Evolutionary conservation across 1,140 invertebrate species (phyloP).

Genomic region (Panulirus ornatus): DNA sequence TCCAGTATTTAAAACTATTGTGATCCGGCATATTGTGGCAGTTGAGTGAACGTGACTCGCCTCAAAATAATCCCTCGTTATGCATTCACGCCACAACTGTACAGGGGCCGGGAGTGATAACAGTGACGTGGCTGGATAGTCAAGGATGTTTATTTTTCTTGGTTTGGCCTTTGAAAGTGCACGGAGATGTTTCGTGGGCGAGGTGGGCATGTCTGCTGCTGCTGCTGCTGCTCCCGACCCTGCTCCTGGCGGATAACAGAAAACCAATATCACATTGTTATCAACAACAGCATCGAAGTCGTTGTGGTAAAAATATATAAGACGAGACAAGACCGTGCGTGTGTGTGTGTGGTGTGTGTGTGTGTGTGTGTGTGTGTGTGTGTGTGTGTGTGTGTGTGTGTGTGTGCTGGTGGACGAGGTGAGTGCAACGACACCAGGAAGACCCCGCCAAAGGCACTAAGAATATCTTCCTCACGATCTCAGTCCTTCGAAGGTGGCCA

Average conservation of each 20-base stretch:
- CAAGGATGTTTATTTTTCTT: conserved; percentile 69
- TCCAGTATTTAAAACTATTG: conserved; percentile 64
- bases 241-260: no score
- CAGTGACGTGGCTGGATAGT: conserved; percentile 57
- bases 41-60: conserved; percentile 50
- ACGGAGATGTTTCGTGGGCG: conserved; percentile 58
- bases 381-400: background rate
- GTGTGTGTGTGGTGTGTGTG: no score
- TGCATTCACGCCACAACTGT: conserved; percentile 58
- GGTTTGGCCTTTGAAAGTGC: conserved; percentile 65
- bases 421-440: background rate
- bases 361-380: no score
- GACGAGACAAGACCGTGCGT: no score
- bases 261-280: no score
- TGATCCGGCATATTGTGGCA: conserved; percentile 59
- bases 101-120: conserved; percentile 58
- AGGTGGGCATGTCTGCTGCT: conserved; percentile 23
- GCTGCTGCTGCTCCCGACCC: conserved; percentile 4
- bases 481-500: background rate
- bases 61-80: conserved; percentile 62
- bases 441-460: background rate
- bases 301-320: no score
- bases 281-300: no score
- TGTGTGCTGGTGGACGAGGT: background rate
- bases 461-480: background rate